phyloP scores from a whole-genome alignment of 2,888 invertebrate species.

The Lordiphosa fenestrarum region DNA sequence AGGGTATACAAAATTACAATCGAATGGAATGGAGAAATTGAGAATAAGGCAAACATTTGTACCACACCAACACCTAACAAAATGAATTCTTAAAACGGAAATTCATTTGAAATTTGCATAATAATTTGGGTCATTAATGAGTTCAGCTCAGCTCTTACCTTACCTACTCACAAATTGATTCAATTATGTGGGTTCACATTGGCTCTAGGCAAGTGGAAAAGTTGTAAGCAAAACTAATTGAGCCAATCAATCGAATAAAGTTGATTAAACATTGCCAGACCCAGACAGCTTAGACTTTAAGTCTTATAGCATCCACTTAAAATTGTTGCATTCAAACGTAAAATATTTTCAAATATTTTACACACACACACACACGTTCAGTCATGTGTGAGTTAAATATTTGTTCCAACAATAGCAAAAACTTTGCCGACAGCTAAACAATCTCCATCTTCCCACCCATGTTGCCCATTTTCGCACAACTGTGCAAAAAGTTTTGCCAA shows the following conservation, averaged over 20 bases:
- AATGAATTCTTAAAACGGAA: no score
- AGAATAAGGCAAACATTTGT: no score
- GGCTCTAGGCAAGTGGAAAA: slow-evolving; percentile 8
- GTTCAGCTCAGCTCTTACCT: no score
- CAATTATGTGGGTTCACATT: background rate
- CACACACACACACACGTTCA: no score
- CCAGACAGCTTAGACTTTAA: slow-evolving; percentile 19
- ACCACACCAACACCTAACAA: no score
- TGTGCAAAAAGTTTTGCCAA: slow-evolving; percentile 67
- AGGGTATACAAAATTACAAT: no score
- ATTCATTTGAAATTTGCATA: slow-evolving; percentile 8
- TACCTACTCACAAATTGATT: no score
- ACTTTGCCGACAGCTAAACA: slow-evolving; percentile 62
- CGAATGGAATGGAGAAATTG: no score
- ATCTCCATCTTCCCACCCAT: background rate
- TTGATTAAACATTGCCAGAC: slow-evolving; percentile 10
- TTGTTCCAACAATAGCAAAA: slow-evolving; percentile 43
- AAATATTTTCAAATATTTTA: slow-evolving; percentile 24
- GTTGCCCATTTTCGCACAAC: slow-evolving; percentile 41
- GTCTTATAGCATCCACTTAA: slow-evolving; percentile 5
- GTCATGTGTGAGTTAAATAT: no score
- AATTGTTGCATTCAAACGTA: slow-evolving; percentile 17
- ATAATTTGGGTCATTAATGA: slow-evolving; percentile 31
- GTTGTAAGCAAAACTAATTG: slow-evolving; percentile 15
- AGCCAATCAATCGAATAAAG: slow-evolving; percentile 35